Evolutionary conservation across 2,888 invertebrate genomes (phyloP), one percentile per base, ranked within the genome.

Genomic region (Xestia sexstrigata): DNA sequence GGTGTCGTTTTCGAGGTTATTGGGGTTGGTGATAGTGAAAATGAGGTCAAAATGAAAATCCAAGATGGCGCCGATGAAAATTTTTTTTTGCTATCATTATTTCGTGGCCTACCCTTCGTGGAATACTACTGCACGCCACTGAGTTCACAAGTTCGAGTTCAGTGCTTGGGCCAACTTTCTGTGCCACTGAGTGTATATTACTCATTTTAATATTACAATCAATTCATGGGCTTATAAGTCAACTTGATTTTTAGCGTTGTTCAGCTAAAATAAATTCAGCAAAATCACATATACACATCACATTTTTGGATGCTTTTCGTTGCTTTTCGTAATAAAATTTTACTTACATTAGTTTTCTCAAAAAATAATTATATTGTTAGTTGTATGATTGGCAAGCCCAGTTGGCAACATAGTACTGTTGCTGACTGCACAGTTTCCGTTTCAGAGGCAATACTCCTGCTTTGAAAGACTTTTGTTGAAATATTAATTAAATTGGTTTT

Each of bases 201-300:
- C 35, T 35, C 35, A 35, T 35, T 35, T 35, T 35, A 35, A 6
- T 35, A 4, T 6, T 26, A 45, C 23, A 1, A 17, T 52, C 20
- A 52, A 8, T 26, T 23, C 13, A 26, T 62, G 9, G 9, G 9
- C 42, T 49, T 78, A 60, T 49, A 7, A 35, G 8, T 70, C 42
- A 62, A 11, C 11, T 47, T 70, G 11, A 45, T 49, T 69, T 11
- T n/a, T 62, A 52, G 26, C 30, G 3, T 23, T 42, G 23, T 58
- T 52, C 30, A 17, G 47, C 60, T 62, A 35, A n/a, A 65, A 26
- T 80, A 35, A 52, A 52, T 62, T 62, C 49, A 77, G 71, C 49
- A 62, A 80, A 35, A 74, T 39, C 78, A 47, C 42, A 23, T 17
- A 58, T 23, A 65, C 39, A 65, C 23, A 30, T 30, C 42, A 77